Base-by-base conservation (phyloP, 2,888 invertebrate genomes). In the Argynnis bischoffii region DNA sequence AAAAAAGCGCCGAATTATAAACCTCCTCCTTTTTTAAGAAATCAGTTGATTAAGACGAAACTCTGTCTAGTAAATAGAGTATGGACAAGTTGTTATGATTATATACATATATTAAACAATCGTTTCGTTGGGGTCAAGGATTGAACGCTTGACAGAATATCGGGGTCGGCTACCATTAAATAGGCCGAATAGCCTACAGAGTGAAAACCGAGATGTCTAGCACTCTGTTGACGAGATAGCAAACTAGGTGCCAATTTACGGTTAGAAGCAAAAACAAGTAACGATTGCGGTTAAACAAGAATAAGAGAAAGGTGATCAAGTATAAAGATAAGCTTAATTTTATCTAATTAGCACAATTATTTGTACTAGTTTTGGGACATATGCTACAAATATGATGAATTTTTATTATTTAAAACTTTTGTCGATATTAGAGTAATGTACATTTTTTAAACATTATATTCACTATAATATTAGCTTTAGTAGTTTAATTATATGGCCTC, bases 81-180 rank as follows among this genome's bases (percentile, higher is more conserved):
- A 41, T 14, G 51, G 51, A 60, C 18, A 1, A 15, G 15, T 41
- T 53, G 0, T 53, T 55, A 55, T n/a, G 5, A 53, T 53, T 14
- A 65, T 31, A 35, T 65, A 31, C 56, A 53, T 35, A 41, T 41
- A 63, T 41, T 14, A 15, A 61, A 61, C 60, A 66, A 66, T 50
- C 60, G 50, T 61, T 59, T 16, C 41, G 41, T 26, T 59, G 63
- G 59, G 69, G 69, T 66, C 69, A 69, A 67, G 66, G 63, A 63
- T 51, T 59, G 14, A 55, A 69, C 72, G 72, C 70, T 66, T 69
- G 66, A 63, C 56, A 64, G 65, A 63, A 11, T 68, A 73, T 70
- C 70, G 66, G 63, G 75, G 74, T 68, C 71, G 60, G 48, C 47
- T 55, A 50, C 18, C 59, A 54, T 67, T 75, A 77, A 76, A 77